phyloP scores from a whole-genome alignment of 2,113 vertebrate genomes.

The Spermophilus dauricus region DNA sequence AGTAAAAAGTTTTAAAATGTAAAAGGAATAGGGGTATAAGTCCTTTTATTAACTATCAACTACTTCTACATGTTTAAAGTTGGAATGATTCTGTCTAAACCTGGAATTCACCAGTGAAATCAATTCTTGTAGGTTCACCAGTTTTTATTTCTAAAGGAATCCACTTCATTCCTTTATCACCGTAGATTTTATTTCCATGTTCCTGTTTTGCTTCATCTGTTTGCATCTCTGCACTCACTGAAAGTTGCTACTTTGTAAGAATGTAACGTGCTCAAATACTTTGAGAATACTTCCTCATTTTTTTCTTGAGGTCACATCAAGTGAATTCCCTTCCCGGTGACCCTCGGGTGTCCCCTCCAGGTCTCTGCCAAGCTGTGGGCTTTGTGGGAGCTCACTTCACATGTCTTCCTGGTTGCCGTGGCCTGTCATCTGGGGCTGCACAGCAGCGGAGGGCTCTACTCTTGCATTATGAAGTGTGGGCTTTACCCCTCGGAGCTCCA shows the following conservation, averaged over 20 bases:
- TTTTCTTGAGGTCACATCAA: background rate
- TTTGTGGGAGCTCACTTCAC: background rate
- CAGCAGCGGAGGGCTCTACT: background rate
- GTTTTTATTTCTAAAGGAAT: slow-evolving; percentile 19
- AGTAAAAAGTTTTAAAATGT: background rate
- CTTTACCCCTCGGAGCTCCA: background rate
- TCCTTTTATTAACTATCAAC: too few species aligned
- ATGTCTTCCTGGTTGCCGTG: background rate
- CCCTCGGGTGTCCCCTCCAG: background rate
- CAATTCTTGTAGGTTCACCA: too few species aligned
- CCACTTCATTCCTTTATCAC: background rate
- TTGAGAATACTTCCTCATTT: background rate
- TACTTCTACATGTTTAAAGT: too few species aligned
- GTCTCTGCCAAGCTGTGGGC: background rate
- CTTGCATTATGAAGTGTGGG: background rate
- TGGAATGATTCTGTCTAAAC: too few species aligned
- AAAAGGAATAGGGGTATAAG: background rate
- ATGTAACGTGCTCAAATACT: background rate
- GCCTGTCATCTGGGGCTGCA: background rate
- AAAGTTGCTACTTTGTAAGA: background rate
- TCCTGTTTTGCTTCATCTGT: background rate
- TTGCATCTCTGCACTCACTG: background rate
- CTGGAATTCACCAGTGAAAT: too few species aligned
- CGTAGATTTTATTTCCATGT: background rate
- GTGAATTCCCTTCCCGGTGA: background rate